These are phyloP conservation scores for Cossypha polioptera DNA, from an alignment of 2,797 vertebrate genomes.

Conservation along the genomic window DNA sequence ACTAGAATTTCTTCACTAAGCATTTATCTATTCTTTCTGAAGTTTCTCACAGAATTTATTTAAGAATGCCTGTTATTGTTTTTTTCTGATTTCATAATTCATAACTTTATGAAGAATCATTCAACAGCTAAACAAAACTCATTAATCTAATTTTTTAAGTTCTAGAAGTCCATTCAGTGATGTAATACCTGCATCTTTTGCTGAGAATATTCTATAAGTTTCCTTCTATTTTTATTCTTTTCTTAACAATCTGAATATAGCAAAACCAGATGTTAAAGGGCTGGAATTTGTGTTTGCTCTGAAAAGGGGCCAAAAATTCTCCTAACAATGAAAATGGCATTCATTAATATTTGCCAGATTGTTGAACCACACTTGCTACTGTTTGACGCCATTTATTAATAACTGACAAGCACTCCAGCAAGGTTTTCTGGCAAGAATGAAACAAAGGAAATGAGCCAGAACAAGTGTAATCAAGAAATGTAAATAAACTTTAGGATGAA, in stretches of 20 bases:
- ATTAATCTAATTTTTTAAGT: not conserved
- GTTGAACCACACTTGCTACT: conserved; percentile 48
- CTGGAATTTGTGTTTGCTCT: conserved; percentile 39
- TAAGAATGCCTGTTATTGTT: not conserved
- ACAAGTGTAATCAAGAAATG: conserved; percentile 65
- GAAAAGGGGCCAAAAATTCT: conserved; percentile 46
- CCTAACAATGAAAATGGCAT: conserved; percentile 50
- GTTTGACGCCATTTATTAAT: conserved; percentile 72
- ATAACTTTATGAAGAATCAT: not conserved
- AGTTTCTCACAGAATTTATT: not conserved
- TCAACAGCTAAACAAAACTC: not conserved
- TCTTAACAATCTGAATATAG: not conserved
- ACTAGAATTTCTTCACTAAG: not conserved
- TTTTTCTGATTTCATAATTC: not conserved
- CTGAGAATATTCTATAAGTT: not conserved
- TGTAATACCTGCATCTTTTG: not conserved
- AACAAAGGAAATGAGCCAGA: conserved; percentile 72
- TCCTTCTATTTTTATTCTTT: not conserved
- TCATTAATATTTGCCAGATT: conserved; percentile 55
- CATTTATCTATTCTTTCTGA: not conserved
- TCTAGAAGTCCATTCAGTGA: not conserved
- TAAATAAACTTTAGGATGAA: conserved; percentile 73
- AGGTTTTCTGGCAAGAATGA: conserved; percentile 66
- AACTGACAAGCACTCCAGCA: conserved; percentile 54
- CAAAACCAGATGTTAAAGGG: conserved; percentile 43